phyloP scores from a whole-genome alignment of 2,797 vertebrate genomes.

The Serranus cabrilla region DNA sequence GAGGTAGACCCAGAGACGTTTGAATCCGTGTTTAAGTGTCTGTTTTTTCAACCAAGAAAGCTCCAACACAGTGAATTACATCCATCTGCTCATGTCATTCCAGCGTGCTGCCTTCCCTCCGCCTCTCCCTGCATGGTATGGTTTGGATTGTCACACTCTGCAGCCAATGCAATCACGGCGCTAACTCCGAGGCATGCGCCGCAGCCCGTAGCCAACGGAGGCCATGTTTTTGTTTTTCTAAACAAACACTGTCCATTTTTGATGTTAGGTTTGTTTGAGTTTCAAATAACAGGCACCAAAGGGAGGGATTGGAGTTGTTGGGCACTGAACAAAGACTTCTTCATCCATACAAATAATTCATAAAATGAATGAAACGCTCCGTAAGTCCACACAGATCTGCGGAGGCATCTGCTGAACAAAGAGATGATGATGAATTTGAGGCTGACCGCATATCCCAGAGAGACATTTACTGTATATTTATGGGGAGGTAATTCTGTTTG shows the following conservation, averaged over 20 bases:
- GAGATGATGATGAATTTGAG: slow-evolving; percentile 48
- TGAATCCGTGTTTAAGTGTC: slow-evolving; percentile 51
- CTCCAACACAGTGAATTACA: slow-evolving; percentile 65
- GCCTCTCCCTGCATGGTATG: slow-evolving; percentile 49
- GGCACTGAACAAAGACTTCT: slow-evolving; percentile 51
- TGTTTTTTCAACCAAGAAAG: slow-evolving; percentile 48
- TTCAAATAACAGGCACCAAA: slow-evolving; percentile 45
- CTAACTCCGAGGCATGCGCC: slow-evolving; percentile 41
- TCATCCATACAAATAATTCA: slow-evolving; percentile 58
- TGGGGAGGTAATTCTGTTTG: slow-evolving; percentile 50
- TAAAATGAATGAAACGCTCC: slow-evolving; percentile 38
- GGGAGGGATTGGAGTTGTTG: slow-evolving; percentile 23
- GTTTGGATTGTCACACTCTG: slow-evolving; percentile 75
- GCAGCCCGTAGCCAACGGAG: slow-evolving; percentile 31
- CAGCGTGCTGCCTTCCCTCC: slow-evolving; percentile 39
- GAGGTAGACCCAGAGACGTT: slow-evolving; percentile 39
- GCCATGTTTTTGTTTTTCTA: slow-evolving; percentile 59
- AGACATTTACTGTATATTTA: slow-evolving; percentile 56
- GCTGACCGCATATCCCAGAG: slow-evolving; percentile 30
- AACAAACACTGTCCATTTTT: slow-evolving; percentile 54
- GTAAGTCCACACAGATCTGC: slow-evolving; percentile 17
- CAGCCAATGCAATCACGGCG: slow-evolving; percentile 62
- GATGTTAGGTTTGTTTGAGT: slow-evolving; percentile 44
- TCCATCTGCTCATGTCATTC: slow-evolving; percentile 75
- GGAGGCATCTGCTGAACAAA: slow-evolving; percentile 44